These are phyloP conservation scores for Uropetala carovei DNA, from an alignment of 2,888 invertebrate species.

Conservation along the genomic window DNA sequence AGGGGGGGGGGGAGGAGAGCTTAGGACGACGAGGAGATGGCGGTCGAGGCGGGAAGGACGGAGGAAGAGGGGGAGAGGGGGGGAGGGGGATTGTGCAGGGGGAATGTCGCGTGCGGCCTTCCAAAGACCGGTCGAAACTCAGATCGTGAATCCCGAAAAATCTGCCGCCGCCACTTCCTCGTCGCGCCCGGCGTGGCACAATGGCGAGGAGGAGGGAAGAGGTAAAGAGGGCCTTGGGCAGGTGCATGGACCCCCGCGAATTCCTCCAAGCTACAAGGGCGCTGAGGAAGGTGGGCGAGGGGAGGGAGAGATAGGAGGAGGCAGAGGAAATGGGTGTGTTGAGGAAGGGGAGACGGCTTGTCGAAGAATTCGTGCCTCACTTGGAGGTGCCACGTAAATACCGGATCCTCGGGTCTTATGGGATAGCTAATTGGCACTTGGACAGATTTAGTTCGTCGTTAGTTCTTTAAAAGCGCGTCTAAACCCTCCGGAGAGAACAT, in stretches of 20 bases:
- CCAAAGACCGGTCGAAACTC: constrained; percentile 11
- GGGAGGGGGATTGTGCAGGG: background rate
- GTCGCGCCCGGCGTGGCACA: background rate
- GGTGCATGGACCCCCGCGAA: constrained; percentile 63
- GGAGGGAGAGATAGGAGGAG: background rate
- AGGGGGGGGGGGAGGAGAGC: background rate
- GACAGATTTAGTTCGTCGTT: background rate
- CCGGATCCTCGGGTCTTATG: background rate
- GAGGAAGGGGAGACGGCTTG: background rate
- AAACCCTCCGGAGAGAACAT: too few species aligned
- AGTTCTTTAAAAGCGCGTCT: too few species aligned
- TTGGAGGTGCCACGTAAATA: constrained; percentile 16
- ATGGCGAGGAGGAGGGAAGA: background rate
- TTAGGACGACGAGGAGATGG: background rate
- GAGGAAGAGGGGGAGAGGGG: background rate
- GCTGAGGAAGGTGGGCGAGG: background rate
- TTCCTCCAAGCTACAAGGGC: constrained; percentile 50
- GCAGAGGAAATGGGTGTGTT: background rate
- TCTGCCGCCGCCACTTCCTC: background rate
- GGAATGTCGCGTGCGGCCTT: constrained; percentile 35
- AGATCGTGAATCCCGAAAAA: constrained; percentile 32
- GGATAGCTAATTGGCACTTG: background rate
- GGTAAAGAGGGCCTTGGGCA: constrained; percentile 46
- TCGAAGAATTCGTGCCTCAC: background rate
- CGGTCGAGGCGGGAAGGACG: background rate